These are phyloP conservation scores for Hanleya hanleyi DNA, from an alignment of 2,888 invertebrate genomes.

Conservation along the genomic window DNA sequence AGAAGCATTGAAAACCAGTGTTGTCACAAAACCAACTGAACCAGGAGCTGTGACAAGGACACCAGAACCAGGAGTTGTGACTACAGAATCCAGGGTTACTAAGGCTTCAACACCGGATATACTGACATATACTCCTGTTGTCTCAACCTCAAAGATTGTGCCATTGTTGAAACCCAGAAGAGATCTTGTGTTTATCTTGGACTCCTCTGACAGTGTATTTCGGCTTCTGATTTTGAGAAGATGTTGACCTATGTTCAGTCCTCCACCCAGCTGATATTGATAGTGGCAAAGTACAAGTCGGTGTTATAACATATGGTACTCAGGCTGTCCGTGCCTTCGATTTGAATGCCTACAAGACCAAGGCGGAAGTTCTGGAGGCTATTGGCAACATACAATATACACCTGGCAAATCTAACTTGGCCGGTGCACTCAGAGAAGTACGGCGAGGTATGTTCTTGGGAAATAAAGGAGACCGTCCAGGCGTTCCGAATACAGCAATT, in stretches of 20 bases:
- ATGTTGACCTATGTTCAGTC: too few relatives aligned
- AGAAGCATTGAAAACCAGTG: too few relatives aligned
- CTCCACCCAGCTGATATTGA: background rate
- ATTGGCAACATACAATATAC: background rate
- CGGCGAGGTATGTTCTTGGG: background rate
- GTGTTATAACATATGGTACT: constrained; percentile 23
- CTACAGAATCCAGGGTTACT: too few relatives aligned
- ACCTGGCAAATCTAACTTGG: background rate
- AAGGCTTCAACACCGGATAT: too few relatives aligned
- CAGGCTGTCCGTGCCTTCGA: constrained; percentile 30
- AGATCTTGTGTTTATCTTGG: background rate
- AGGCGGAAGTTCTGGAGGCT: constrained; percentile 6
- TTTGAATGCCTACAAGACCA: constrained; percentile 30
- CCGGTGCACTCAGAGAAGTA: background rate
- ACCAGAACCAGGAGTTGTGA: too few relatives aligned
- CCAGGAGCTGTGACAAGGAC: too few relatives aligned
- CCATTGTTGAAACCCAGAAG: too few relatives aligned
- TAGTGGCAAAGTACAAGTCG: background rate
- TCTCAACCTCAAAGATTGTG: too few relatives aligned
- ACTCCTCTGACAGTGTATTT: background rate
- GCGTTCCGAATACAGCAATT: background rate
- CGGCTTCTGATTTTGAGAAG: too few relatives aligned
- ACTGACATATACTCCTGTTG: too few relatives aligned
- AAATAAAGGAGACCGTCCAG: background rate
- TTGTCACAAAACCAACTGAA: too few relatives aligned